Base-by-base conservation (phyloP, 64 coral and sea anemone species). In the Pocillopora damicornis region DNA sequence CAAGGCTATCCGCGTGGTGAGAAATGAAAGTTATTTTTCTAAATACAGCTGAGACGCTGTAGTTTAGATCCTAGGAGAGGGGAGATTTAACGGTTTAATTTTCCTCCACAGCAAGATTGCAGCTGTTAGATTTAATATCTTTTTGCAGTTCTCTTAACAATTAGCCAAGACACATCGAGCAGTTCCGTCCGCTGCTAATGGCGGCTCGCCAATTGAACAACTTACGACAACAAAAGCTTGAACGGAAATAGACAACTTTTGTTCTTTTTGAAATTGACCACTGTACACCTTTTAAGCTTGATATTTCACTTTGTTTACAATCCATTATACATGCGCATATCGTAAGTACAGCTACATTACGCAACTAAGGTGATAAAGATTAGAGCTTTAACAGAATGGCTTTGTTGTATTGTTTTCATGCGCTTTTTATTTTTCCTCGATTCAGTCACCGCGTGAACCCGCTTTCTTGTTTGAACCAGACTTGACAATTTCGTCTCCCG, bases 391-490 rank as follows among this genome's bases (percentile, higher is more conserved):
- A 51, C 3, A 51, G 42, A 51, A 76, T 75, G 73, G 14, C 6
- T 87, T 76, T 59, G 17, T 87, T 45, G 58, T 59, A 51, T 38
- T 60, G 10, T 79, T 79, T 11, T 10, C 37, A 83, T 35, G 18
- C 15, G 63, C 30, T 13, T 14, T 83, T 88, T 88, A 74, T 66
- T 77, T 61, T 61, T 8, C 51, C 58, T 76, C 26, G 18, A 18
- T 23, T 15, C 13, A 92, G 90, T 42, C 90, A 13, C 75, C 83
- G 5, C 75, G 82, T 60, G 90, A 80, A 73, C 75, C 92, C 22
- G 80, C 87, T 4, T 4, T 64, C 17, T 86, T 89, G 60, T 93
- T 51, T 58, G 51, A 89, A 15, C 79, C 83, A 90, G 94, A 86
- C 62, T 25, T 77, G 37, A 67, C 88, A 0, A 79, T 83, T 86